Percentiles rank a stretch among this genome's conserved stretches.
These are phyloP conservation scores for Bombus breviceps DNA, from an alignment of 1,140 invertebrate genomes.

Conservation along the genomic window DNA sequence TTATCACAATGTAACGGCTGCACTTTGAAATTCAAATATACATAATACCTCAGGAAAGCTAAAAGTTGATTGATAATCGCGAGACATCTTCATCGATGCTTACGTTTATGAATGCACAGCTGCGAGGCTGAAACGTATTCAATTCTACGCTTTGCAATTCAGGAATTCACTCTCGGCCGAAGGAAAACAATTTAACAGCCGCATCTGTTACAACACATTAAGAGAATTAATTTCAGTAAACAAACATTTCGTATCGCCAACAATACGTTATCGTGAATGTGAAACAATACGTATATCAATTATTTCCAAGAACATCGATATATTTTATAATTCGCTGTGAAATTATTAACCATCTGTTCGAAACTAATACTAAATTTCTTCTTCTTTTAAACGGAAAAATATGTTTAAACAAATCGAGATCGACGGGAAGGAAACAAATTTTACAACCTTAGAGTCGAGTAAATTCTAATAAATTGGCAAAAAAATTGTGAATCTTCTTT, in stretches of 20 bases:
- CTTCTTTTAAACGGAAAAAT: neutral
- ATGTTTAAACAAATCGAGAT: neutral
- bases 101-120: neutral
- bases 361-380: neutral
- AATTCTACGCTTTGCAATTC: neutral
- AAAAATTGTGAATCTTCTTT: too few relatives aligned
- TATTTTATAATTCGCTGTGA: neutral
- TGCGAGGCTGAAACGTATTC: neutral
- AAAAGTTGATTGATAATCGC: constrained; percentile 6
- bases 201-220: neutral
- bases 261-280: neutral
- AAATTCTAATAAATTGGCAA: neutral
- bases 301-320: neutral
- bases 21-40: constrained; percentile 37
- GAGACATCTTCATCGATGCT: neutral
- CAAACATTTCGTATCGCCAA: neutral
- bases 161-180: neutral
- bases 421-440: too few relatives aligned
- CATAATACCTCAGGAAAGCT: constrained; percentile 8
- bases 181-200: neutral
- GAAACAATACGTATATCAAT: neutral
- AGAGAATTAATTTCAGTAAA: neutral
- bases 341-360: neutral
- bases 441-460: too few relatives aligned
- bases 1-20: constrained; percentile 21